Percentiles rank a stretch among this genome's conserved stretches.
These are phyloP conservation scores for Odontothrips loti DNA, from an alignment of 2,888 invertebrate genomes.

Conservation along the genomic window DNA sequence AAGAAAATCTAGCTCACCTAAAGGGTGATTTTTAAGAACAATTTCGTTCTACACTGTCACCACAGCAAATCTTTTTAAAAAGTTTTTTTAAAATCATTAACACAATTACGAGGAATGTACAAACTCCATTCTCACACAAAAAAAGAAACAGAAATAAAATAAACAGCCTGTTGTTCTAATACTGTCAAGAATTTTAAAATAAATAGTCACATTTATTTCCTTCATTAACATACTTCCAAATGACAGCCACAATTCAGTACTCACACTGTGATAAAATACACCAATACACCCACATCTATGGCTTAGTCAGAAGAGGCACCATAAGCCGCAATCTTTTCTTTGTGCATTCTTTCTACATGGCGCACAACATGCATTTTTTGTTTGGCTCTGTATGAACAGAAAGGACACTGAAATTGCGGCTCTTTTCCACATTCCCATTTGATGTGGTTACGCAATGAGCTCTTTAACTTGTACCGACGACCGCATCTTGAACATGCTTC, in stretches of 20 bases:
- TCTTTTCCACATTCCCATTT: conserved; percentile 84
- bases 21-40: too few relatives aligned
- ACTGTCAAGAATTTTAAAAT: neutral
- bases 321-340: conserved; percentile 48
- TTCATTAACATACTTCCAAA: neutral
- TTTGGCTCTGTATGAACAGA: conserved; percentile 77
- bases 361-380: conserved; percentile 80
- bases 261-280: neutral
- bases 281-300: neutral
- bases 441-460: conserved; percentile 76
- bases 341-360: conserved; percentile 79
- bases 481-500: conserved; percentile 62
- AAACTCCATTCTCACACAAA: neutral
- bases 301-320: neutral
- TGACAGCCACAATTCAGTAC: neutral
- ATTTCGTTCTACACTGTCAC: too few relatives aligned
- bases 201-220: neutral
- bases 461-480: conserved; percentile 79
- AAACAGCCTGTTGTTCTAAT: neutral
- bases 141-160: neutral
- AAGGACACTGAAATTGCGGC: conserved; percentile 76
- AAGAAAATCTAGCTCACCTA: too few relatives aligned
- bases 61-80: neutral
- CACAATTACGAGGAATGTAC: neutral
- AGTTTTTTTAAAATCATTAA: neutral